These are phyloP conservation scores for Charina bottae DNA, from an alignment of 2,113 vertebrate species.

Conservation along the genomic window DNA sequence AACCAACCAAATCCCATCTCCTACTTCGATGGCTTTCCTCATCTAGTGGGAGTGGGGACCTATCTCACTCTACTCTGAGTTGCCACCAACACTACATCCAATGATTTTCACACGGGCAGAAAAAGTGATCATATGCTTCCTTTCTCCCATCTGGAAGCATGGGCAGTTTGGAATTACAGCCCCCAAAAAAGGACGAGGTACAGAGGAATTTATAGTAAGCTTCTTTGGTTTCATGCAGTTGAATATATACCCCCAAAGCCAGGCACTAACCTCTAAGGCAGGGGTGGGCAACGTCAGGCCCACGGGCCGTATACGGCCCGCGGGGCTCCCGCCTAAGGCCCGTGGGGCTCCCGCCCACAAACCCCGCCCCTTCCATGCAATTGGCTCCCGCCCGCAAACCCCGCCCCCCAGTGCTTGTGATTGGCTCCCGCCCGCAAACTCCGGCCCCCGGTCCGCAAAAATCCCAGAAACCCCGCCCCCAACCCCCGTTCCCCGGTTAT, in stretches of 20 bases:
- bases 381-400: too few relatives aligned
- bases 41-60: not conserved
- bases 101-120: not conserved
- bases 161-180: not conserved
- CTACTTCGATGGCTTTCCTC: slow-evolving; percentile 2
- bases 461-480: too few relatives aligned
- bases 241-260: not conserved
- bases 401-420: too few relatives aligned
- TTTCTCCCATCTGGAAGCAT: not conserved
- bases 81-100: not conserved
- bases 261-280: too few relatives aligned
- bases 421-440: too few relatives aligned
- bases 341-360: too few relatives aligned
- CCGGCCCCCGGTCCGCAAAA: too few relatives aligned
- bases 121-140: not conserved
- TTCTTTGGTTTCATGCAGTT: not conserved
- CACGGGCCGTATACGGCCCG: too few relatives aligned
- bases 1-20: not conserved
- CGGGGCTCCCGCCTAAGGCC: too few relatives aligned
- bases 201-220: not conserved
- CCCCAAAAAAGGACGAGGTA: not conserved
- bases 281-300: too few relatives aligned
- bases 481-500: too few relatives aligned
- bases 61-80: not conserved
- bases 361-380: too few relatives aligned